Evolutionary conservation across 2,113 vertebrate genomes (phyloP).

Genomic region (Dasyprocta punctata): DNA sequence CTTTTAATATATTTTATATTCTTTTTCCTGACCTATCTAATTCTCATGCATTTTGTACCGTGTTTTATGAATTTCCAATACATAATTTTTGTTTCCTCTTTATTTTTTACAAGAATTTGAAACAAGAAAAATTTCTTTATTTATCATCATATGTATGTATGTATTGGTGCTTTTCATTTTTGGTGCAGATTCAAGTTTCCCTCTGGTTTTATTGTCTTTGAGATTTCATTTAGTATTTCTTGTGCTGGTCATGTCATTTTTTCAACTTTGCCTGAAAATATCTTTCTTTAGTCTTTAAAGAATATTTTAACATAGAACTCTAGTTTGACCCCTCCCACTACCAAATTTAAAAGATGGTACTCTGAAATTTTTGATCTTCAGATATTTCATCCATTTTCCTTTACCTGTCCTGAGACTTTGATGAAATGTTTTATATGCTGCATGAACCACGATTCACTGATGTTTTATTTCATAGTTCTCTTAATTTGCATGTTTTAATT

Average conservation of each 20-base stretch:
- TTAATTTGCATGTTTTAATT: neutral
- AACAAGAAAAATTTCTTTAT: neutral
- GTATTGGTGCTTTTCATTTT: constrained; percentile 20
- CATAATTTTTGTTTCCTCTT: constrained; percentile 17
- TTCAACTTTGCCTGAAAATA: neutral
- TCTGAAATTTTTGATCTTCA: neutral
- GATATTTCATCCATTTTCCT: neutral
- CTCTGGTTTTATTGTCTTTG: constrained; percentile 40
- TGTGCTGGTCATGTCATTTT: neutral
- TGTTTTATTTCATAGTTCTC: neutral
- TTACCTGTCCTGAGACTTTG: neutral
- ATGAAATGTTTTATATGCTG: neutral
- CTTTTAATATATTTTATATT: neutral
- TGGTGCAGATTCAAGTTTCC: constrained; percentile 4
- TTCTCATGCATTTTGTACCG: neutral
- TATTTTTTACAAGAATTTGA: neutral
- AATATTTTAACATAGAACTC: neutral
- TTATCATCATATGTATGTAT: neutral
- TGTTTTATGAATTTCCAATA: constrained; percentile 24
- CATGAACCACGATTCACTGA: neutral
- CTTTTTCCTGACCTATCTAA: neutral
- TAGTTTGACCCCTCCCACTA: neutral
- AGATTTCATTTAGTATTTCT: neutral
- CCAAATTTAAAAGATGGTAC: neutral
- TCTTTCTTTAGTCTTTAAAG: constrained; percentile 13